phyloP scores from a whole-genome alignment of 2,113 vertebrate genomes.

The Apteryx owenii region DNA sequence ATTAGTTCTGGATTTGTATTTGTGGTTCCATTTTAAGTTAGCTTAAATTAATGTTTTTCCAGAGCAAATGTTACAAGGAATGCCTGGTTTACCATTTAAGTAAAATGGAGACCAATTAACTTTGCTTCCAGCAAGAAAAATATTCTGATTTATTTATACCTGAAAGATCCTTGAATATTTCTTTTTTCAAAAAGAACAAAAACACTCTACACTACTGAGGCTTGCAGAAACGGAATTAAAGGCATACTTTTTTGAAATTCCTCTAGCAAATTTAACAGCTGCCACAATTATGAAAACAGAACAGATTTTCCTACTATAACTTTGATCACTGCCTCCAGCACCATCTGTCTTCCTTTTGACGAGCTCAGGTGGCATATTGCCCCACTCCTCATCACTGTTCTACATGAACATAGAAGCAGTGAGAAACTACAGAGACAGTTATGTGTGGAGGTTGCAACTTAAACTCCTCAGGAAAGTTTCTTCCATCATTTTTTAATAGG shows the following conservation, averaged over 20 bases:
- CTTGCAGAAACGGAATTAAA: background rate
- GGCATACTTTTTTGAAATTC: background rate
- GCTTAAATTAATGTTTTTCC: background rate
- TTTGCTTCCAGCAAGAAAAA: background rate
- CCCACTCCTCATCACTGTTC: background rate
- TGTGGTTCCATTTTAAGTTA: background rate
- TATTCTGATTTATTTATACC: background rate
- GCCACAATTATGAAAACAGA: background rate
- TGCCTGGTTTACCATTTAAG: background rate
- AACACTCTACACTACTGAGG: background rate
- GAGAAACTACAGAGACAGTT: background rate
- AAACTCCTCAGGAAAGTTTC: background rate
- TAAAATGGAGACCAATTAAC: background rate
- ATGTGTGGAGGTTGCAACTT: background rate
- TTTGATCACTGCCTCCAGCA: background rate
- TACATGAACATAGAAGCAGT: background rate
- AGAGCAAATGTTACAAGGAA: background rate
- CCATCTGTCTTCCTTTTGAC: background rate
- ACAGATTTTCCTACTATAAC: constrained; percentile 5
- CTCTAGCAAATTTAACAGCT: background rate
- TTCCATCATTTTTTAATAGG: background rate
- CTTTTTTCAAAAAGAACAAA: background rate
- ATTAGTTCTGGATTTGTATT: background rate
- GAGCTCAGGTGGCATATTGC: background rate
- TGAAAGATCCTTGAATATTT: background rate